phyloP scores from a whole-genome alignment of 2,113 vertebrate genomes.

The Oreochromis aureus region DNA sequence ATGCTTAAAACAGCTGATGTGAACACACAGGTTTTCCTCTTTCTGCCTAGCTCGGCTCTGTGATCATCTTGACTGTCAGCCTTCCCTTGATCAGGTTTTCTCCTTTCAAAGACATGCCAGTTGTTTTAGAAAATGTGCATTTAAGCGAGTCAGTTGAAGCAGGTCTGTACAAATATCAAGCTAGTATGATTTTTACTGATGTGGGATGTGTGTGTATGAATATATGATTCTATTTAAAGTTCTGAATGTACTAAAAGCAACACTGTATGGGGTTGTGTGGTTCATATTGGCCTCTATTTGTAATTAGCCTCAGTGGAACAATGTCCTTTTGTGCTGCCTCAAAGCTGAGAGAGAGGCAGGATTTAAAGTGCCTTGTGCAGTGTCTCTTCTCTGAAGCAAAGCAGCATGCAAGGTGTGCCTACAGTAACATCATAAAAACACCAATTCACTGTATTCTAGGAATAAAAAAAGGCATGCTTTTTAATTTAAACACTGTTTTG shows the following conservation, averaged over 20 bases:
- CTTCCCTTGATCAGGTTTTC: slow-evolving; percentile 29
- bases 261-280: slow-evolving; percentile 43
- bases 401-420: slow-evolving; percentile 59
- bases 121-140: slow-evolving; percentile 46
- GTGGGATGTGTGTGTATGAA: slow-evolving; percentile 60
- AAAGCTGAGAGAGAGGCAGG: slow-evolving; percentile 55
- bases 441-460: slow-evolving; percentile 47
- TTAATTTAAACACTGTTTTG: slow-evolving; percentile 64
- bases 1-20: slow-evolving; percentile 9
- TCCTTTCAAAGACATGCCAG: slow-evolving; percentile 20
- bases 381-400: slow-evolving; percentile 63
- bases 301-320: slow-evolving; percentile 32
- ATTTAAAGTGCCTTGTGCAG: slow-evolving; percentile 78
- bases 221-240: slow-evolving; percentile 67
- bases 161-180: slow-evolving; percentile 68
- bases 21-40: not conserved
- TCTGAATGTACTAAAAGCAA: slow-evolving; percentile 68
- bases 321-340: slow-evolving; percentile 55
- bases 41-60: slow-evolving; percentile 6
- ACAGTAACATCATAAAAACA: slow-evolving; percentile 14
- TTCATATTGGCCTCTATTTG: slow-evolving; percentile 35
- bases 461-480: slow-evolving; percentile 73
- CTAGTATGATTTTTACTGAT: slow-evolving; percentile 67
- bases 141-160: slow-evolving; percentile 36
- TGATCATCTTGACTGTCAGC: slow-evolving; percentile 3